Evolutionary conservation across 2,888 invertebrate genomes (phyloP).

Genomic region (Trissolcus brochymenae): DNA sequence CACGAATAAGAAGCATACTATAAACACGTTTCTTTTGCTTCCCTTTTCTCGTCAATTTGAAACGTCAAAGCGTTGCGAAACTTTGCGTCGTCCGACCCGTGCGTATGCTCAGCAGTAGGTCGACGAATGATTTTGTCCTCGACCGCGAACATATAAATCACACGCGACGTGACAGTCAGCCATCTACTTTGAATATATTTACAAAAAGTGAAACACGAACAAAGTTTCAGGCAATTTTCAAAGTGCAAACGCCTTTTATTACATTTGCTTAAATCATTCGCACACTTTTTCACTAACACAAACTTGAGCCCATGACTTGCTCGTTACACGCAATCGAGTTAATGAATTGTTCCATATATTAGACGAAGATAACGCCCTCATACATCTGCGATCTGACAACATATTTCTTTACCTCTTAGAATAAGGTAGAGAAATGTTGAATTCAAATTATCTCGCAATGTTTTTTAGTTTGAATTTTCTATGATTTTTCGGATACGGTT

Average conservation of each 20-base stretch:
- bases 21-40: conserved; percentile 45
- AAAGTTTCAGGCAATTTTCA: conserved; percentile 27
- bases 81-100: conserved; percentile 45
- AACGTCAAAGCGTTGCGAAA: conserved; percentile 42
- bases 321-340: conserved; percentile 6
- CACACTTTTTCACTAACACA: no score
- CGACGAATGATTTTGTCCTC: conserved; percentile 63
- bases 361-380: neutral
- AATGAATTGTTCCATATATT: conserved; percentile 17
- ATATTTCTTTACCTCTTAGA: no score
- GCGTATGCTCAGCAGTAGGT: conserved; percentile 46
- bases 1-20: conserved; percentile 47
- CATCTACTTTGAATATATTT: conserved; percentile 63
- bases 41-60: conserved; percentile 54
- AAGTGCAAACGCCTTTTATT: conserved; percentile 45
- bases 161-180: conserved; percentile 62
- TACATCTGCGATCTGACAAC: no score
- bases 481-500: neutral
- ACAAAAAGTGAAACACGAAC: conserved; percentile 63
- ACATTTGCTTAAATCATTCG: neutral
- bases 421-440: no score
- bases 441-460: neutral
- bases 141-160: conserved; percentile 67
- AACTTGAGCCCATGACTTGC: neutral
- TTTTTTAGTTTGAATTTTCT: neutral